phyloP scores from a whole-genome alignment of 2,888 invertebrate species.

The Monoplex corrugatus region DNA sequence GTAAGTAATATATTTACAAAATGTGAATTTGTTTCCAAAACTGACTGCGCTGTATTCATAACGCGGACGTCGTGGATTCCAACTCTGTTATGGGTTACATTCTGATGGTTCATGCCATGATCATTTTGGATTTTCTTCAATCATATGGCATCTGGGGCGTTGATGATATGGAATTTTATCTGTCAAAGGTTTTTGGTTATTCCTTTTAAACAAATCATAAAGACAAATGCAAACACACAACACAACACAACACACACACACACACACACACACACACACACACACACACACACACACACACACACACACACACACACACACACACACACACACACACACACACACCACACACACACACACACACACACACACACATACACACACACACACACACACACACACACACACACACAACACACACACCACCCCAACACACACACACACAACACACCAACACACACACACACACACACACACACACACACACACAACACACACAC shows the following conservation, averaged over 20 bases:
- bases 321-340: background rate
- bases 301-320: background rate
- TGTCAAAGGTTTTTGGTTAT: too few species aligned
- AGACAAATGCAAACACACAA: background rate
- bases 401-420: background rate
- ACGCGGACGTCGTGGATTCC: too few species aligned
- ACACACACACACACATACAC: background rate
- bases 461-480: conserved; percentile 6
- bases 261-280: conserved; percentile 7
- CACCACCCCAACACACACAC: background rate
- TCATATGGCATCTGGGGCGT: too few species aligned
- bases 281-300: background rate
- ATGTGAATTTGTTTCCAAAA: too few species aligned
- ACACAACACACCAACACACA: background rate
- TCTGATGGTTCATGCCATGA: too few species aligned
- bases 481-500: conserved; percentile 16
- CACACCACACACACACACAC: background rate
- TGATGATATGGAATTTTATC: too few species aligned
- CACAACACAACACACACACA: background rate
- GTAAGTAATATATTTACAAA: too few species aligned
- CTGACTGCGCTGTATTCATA: too few species aligned
- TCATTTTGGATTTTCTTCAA: too few species aligned
- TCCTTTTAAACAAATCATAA: too few species aligned
- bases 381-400: background rate
- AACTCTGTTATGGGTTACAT: too few species aligned